Conservation (phyloP, 2,888 invertebrate genomes). For the Chymomyza amoena region DNA sequence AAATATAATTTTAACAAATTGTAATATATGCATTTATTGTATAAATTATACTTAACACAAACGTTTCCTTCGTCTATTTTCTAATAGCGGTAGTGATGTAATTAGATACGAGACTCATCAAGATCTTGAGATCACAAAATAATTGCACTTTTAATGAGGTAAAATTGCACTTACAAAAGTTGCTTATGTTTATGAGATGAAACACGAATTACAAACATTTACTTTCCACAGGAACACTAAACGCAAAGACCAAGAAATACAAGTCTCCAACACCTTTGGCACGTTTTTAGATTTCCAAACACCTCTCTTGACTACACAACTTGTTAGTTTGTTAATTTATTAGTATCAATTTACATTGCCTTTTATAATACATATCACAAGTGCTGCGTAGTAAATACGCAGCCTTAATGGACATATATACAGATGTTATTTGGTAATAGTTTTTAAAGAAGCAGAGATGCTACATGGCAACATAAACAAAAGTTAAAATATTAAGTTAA, state of each 20-base stretch:
- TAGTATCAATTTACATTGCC: background rate
- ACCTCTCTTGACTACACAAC: background rate
- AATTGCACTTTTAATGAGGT: background rate
- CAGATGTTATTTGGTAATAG: conserved; percentile 29
- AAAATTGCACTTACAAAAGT: background rate
- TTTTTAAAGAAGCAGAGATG: background rate
- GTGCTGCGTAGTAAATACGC: conserved; percentile 9
- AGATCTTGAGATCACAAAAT: background rate
- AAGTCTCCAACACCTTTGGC: no score
- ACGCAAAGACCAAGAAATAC: no score
- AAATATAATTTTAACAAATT: background rate
- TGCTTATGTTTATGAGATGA: background rate
- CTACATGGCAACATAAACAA: conserved; percentile 30
- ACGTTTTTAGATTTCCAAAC: no score
- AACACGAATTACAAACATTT: background rate
- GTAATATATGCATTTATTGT: background rate
- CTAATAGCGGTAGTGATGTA: background rate
- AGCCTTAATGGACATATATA: conserved; percentile 12
- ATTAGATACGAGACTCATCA: background rate
- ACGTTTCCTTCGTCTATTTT: no score
- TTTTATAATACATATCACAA: conserved; percentile 46
- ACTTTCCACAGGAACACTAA: background rate
- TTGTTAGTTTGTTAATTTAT: background rate
- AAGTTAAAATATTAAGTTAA: conserved; percentile 11
- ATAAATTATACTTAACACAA: background rate